Conservation (phyloP, 2,797 vertebrate species). For the Valencia hispanica region DNA sequence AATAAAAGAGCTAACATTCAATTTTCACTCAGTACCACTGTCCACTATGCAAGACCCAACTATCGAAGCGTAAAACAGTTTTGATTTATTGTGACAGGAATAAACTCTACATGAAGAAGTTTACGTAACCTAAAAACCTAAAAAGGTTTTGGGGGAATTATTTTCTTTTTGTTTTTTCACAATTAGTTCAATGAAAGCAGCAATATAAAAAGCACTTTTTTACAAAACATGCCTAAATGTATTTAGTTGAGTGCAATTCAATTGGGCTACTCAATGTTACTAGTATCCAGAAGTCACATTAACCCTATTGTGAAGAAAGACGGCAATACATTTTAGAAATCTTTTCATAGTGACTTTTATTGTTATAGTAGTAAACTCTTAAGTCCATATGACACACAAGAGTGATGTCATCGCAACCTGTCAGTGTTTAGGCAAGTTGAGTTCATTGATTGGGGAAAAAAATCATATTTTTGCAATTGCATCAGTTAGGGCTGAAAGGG, state of each 20-base stretch:
- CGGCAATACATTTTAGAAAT: too few species aligned
- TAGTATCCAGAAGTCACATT: background rate
- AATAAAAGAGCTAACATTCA: background rate
- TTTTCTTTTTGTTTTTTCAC: background rate
- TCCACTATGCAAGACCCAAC: too few species aligned
- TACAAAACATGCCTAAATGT: too few species aligned
- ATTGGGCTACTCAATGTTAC: background rate
- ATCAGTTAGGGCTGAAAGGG: background rate
- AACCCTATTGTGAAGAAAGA: background rate
- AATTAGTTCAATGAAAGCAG: background rate
- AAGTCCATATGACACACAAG: background rate
- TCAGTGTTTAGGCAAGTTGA: background rate
- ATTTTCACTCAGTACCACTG: background rate
- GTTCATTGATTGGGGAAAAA: background rate
- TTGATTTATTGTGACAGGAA: too few species aligned
- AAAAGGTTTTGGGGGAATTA: background rate
- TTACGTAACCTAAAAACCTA: too few species aligned
- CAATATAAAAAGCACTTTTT: background rate
- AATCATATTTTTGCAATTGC: background rate
- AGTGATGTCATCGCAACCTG: background rate
- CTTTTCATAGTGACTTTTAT: background rate
- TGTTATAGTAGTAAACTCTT: background rate
- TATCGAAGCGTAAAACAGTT: too few species aligned
- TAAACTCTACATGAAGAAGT: too few species aligned
- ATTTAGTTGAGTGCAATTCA: background rate